Conservation (phyloP, 2,888 invertebrate species). For the Agelastica alni region DNA sequence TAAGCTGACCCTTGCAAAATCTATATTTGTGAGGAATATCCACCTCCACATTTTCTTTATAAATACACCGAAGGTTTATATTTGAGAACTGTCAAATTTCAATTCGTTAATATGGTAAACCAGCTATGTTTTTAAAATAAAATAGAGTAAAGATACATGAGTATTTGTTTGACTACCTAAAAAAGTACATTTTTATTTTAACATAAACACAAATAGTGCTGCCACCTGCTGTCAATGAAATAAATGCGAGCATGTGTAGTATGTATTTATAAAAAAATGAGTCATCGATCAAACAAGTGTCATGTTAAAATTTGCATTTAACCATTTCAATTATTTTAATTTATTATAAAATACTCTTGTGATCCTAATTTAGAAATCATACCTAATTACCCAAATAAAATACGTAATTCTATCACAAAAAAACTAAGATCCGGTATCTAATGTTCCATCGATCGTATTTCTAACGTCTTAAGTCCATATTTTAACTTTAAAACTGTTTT, state of each 20-base stretch:
- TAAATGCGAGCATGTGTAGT: background rate
- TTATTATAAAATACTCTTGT: too few species aligned
- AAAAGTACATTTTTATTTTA: background rate
- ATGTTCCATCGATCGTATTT: too few species aligned
- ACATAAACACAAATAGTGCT: background rate
- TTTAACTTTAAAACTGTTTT: too few species aligned
- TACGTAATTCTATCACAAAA: too few species aligned
- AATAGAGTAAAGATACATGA: background rate
- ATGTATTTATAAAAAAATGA: background rate
- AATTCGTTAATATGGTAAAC: background rate
- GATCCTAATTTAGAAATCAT: too few species aligned
- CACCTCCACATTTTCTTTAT: slow-evolving; percentile 22
- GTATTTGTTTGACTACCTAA: background rate
- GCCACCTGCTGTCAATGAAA: background rate
- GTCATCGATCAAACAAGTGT: slow-evolving; percentile 6
- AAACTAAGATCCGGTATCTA: too few species aligned
- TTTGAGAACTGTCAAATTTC: background rate
- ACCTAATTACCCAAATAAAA: too few species aligned
- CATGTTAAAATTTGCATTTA: background rate
- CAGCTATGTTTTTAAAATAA: background rate
- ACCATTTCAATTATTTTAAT: too few species aligned
- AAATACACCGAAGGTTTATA: slow-evolving; percentile 14
- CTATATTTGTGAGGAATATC: slow-evolving; percentile 14
- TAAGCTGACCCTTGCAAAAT: slow-evolving; percentile 8
- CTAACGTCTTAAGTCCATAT: too few species aligned